phyloP scores from a whole-genome alignment of 2,113 vertebrate species.

The Rallus limicola region DNA sequence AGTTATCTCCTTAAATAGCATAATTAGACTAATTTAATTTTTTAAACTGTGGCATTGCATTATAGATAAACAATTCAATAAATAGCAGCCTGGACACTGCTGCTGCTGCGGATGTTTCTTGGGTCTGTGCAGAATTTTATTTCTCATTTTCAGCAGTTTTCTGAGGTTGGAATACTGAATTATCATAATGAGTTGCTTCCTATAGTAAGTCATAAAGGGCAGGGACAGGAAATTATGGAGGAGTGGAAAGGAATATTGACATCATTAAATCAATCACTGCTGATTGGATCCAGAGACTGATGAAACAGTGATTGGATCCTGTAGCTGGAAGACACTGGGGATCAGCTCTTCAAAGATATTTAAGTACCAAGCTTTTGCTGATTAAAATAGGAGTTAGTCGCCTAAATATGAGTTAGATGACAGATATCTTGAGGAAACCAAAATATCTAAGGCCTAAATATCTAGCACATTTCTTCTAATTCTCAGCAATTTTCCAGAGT shows the following conservation, averaged over 20 bases:
- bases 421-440: not conserved
- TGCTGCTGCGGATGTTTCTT: conserved; percentile 40
- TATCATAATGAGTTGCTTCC: conserved; percentile 38
- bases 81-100: conserved; percentile 53
- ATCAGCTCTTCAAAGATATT: conserved; percentile 26
- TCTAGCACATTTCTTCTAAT: not conserved
- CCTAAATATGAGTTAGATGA: conserved; percentile 5
- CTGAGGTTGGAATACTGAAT: conserved; percentile 28
- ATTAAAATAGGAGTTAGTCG: conserved; percentile 40
- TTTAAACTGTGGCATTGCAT: conserved; percentile 69
- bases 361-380: conserved; percentile 36
- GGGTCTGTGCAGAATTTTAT: not conserved
- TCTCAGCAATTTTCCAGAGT: not conserved
- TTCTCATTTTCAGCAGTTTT: conserved; percentile 40
- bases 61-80: conserved; percentile 76
- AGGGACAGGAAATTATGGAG: conserved; percentile 54
- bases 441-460: conserved; percentile 8
- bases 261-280: conserved; percentile 68
- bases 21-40: conserved; percentile 82
- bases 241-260: conserved; percentile 63
- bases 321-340: conserved; percentile 27
- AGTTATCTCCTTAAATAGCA: conserved; percentile 77
- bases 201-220: conserved; percentile 44
- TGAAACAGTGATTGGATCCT: conserved; percentile 51
- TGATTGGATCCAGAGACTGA: conserved; percentile 59